Base-by-base conservation (phyloP, 2,888 invertebrate genomes). In the Idaea dimidiata region DNA sequence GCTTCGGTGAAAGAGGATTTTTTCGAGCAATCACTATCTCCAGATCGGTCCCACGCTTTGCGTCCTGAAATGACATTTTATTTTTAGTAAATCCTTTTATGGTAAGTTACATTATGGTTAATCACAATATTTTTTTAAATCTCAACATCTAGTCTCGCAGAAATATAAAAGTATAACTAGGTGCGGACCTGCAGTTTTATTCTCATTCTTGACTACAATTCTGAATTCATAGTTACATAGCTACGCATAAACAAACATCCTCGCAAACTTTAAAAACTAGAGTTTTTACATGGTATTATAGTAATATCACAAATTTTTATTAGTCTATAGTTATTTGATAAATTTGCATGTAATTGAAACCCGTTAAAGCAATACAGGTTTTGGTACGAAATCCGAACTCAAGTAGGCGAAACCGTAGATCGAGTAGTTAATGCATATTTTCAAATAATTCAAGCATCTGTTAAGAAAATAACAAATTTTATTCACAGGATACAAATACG, bases 1-100 rank as follows among this genome's bases (percentile, higher is more conserved):
- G 95, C 82, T 96, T 96, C 66, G 95, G 94, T 72, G 95, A 95
- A 78, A 95, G 91, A 57, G 96, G 95, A 88, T 97, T 97, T 78
- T 97, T 97, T 77, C 95, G 94, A 7, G 96, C 96, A 69, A 96
- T 94, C 64, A 97, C 94, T 80, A 96, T 96, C 83, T 97, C 97
- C 75, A 97, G 88, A 87, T 97, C 97, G 7, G 95, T 95, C 63
- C 97, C 97, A 68, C 95, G 94, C 83, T 95, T 95, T 53, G 96
- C 94, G 80, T 96, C 94, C 96, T 96, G 87, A 65, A 87, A 89
- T 76, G 72, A 65, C 69, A 70, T 76, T 70, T n/a, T 64, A 59
- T 65, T 68, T 68, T 64, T 66, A 55, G 53, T 58, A 54, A 18
- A 58, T 63, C 62, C 66, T 62, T 66, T 54, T 62, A 67, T 62